Base-by-base conservation (phyloP, 2,797 vertebrate genomes). In the Alcedo quadribrachys region DNA sequence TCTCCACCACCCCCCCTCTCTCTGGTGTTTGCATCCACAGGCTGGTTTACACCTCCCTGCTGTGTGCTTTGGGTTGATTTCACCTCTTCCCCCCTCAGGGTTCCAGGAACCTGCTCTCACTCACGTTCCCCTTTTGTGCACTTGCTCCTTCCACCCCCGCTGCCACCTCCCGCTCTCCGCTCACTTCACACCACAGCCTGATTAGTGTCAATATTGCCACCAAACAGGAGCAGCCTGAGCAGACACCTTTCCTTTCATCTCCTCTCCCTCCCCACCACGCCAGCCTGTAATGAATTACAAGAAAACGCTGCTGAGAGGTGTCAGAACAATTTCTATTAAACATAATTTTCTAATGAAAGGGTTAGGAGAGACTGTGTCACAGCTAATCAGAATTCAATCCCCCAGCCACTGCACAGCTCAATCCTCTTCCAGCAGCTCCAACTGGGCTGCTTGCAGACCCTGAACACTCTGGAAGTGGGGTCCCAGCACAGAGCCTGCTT, bases 341-440 rank as follows among this genome's bases (percentile, higher is more conserved):
- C 94, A 92, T 96, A 97, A 98, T 98, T 98, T 98, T 94, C 96
- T 97, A 97, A 98, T 97, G 96, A 97, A 97, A 97, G 98, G 96
- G 97, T 98, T 97, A 96, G 92, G 63, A 97, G 96, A n/a, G 58
- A 96, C 85, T 87, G 87, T 83, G 58, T 96, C 95, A 89, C 88
- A 96, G 94, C 95, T 97, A 93, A 97, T 97, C 94, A 97, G 94
- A 96, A 96, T 92, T 96, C 94, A 95, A 90, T 90, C 92, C 90
- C 95, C 87, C 90, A 17, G 48, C 60, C 65, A 53, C 65, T 22
- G 62, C 78, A 40, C 46, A 88, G 58, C 67, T 67, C 81, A 62
- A n/a, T 4, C 81, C 48, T 35, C 67, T 70, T 40, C 67, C 77
- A 82, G 76, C 42, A 54, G 12, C 24, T 20, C 77, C 33, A 9